phyloP scores from a whole-genome alignment of 2,888 invertebrate genomes.

The Pristionchus mayeri region DNA sequence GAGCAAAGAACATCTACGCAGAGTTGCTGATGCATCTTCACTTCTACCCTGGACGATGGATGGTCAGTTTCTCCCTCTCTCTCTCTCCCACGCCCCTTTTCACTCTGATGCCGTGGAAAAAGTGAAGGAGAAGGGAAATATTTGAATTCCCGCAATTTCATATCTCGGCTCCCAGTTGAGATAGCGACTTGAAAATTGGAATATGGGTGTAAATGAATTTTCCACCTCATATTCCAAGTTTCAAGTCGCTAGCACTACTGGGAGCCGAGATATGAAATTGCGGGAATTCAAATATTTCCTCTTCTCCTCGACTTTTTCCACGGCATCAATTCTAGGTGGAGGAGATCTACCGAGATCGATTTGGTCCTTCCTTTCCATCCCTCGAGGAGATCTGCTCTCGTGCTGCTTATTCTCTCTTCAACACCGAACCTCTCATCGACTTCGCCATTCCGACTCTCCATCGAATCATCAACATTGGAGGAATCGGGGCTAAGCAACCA shows the following conservation, averaged over 20 bases:
- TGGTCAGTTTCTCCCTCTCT: background rate
- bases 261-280: too few relatives aligned
- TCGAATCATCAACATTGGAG: slow-evolving; percentile 12
- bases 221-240: too few relatives aligned
- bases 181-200: too few relatives aligned
- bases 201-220: too few relatives aligned
- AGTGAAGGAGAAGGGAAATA: too few relatives aligned
- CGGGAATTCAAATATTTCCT: too few relatives aligned
- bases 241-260: too few relatives aligned
- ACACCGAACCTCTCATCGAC: slow-evolving; percentile 21
- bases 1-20: background rate
- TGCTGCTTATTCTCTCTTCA: background rate
- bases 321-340: background rate
- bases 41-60: slow-evolving; percentile 14
- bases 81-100: too few relatives aligned
- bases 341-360: background rate
- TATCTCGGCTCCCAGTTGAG: too few relatives aligned
- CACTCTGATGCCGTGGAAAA: too few relatives aligned
- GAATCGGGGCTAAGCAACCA: slow-evolving; percentile 29
- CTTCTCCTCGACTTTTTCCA: too few relatives aligned
- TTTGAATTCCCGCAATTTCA: too few relatives aligned
- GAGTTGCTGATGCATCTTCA: background rate
- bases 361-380: background rate
- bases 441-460: slow-evolving; percentile 8
- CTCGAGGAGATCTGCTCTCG: background rate